Evolutionary conservation across 2,797 vertebrate genomes (phyloP), one percentile per base, ranked within the genome.

Genomic region (Myotis myotis): DNA sequence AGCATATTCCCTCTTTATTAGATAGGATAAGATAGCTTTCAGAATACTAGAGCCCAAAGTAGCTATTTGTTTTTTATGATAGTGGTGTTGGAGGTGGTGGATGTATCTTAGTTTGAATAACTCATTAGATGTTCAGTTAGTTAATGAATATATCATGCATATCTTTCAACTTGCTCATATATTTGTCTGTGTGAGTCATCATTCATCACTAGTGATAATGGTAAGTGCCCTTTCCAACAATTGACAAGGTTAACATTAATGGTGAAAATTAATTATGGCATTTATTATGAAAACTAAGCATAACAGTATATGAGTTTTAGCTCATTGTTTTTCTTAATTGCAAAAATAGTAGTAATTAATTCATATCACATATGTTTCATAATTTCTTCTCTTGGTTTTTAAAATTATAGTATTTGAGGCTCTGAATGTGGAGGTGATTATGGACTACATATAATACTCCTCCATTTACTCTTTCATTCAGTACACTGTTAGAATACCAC

Each of bases 311-410:
- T 81, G 33, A 71, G 38, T 96, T 90, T 81, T 81, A 85, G 41
- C 28, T 66, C 13, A 71, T 62, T 93, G 85, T 92, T 81, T 53
- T 66, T 87, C 57, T 88, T 89, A 47, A 28, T 75, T 91, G 30
- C n/a, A 66, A 64, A 96, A 89, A 64, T 55, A 87, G 49, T 78
- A 55, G 5, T 36, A 70, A 41, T 62, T 75, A n/a, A 44, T 6
- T 72, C 19, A 25, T 22, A 38, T 64, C 11, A 60, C 5, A 12
- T 66, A 87, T 91, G 38, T 12, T 86, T 79, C 6, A 57, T 79
- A 72, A 76, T 76, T 83, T 96, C 17, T 30, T 87, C 16, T 87
- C 76, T 64, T 78, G 20, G 81, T 51, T 95, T 94, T 76, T 64
- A n/a, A 93, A 78, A 55, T 57, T 86, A 11, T 36, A 38, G 17